These are phyloP conservation scores for Sarcophaga subvicina DNA, from an alignment of 2,888 invertebrate species.

Conservation along the genomic window DNA sequence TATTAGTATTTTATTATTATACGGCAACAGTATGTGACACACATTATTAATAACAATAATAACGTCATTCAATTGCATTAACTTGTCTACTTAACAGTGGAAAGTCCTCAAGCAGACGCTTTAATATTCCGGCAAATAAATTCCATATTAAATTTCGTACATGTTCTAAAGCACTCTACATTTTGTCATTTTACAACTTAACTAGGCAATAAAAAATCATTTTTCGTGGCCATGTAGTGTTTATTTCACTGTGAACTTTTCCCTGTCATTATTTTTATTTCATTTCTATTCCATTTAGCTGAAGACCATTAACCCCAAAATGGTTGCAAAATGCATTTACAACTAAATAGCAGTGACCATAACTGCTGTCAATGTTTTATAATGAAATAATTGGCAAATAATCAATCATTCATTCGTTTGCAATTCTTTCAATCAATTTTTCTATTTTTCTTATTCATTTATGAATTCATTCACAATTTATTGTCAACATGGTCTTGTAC, in stretches of 20 bases:
- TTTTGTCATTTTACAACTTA: too few relatives aligned
- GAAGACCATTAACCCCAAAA: neutral
- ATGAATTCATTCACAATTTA: too few relatives aligned
- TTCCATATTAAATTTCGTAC: too few relatives aligned
- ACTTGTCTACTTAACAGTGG: too few relatives aligned
- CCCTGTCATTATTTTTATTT: slow-evolving; percentile 20
- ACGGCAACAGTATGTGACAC: slow-evolving; percentile 17
- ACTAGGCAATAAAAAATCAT: too few relatives aligned
- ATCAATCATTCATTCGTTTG: slow-evolving; percentile 23
- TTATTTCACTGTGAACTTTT: neutral
- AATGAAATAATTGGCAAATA: slow-evolving; percentile 60
- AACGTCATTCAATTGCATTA: too few relatives aligned
- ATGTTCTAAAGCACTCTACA: too few relatives aligned
- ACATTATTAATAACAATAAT: slow-evolving; percentile 27
- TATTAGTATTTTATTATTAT: neutral
- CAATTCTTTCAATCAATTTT: slow-evolving; percentile 17
- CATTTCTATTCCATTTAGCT: slow-evolving; percentile 2
- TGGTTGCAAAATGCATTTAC: slow-evolving; percentile 9
- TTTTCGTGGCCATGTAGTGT: too few relatives aligned
- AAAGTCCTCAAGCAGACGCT: too few relatives aligned
- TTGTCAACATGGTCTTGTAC: neutral
- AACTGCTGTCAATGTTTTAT: slow-evolving; percentile 42
- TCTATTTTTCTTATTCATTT: neutral
- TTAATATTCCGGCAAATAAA: too few relatives aligned
- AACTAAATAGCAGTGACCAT: slow-evolving; percentile 29